Evolutionary conservation across 2,797 vertebrate species (phyloP).

Genomic region (Mormyrus hasselquistii): DNA sequence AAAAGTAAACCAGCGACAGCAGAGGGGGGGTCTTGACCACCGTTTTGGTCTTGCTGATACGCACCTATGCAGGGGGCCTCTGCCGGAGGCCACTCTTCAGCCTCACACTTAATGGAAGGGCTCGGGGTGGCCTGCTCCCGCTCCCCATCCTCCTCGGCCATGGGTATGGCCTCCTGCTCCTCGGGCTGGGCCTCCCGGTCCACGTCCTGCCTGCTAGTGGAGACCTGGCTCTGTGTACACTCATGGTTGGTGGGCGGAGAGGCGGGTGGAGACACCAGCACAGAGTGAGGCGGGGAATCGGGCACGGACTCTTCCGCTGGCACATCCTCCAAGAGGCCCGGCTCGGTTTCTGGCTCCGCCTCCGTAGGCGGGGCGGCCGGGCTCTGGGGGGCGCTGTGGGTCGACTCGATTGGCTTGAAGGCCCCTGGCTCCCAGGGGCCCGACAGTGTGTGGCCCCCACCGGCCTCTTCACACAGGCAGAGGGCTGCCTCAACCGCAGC

Average conservation of each 20-base stretch:
- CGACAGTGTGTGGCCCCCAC: constrained; percentile 78
- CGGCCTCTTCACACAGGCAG: constrained; percentile 89
- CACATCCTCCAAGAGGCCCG: constrained; percentile 44
- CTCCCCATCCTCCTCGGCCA: constrained; percentile 23
- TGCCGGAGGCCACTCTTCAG: constrained; percentile 63
- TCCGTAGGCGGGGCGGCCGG: constrained; percentile 45
- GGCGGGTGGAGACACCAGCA: constrained; percentile 21
- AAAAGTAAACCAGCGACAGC: background rate
- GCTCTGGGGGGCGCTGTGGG: constrained; percentile 45
- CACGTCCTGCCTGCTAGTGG: background rate
- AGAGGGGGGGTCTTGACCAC: background rate
- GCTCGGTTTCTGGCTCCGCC: constrained; percentile 21
- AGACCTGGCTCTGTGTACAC: constrained; percentile 24
- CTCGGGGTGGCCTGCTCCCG: constrained; percentile 35
- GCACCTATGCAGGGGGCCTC: constrained; percentile 59
- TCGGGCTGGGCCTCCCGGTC: constrained; percentile 22
- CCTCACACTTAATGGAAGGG: constrained; percentile 56
- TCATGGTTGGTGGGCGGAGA: constrained; percentile 33
- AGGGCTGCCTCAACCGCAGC: constrained; percentile 93
- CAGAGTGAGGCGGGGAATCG: background rate
- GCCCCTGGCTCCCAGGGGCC: constrained; percentile 85
- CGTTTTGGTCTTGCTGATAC: background rate
- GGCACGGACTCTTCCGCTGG: constrained; percentile 32
- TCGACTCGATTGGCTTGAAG: constrained; percentile 52
- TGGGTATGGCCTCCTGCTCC: constrained; percentile 36